phyloP scores from a whole-genome alignment of 2,888 invertebrate species.

The Drosophila acutilabella region DNA sequence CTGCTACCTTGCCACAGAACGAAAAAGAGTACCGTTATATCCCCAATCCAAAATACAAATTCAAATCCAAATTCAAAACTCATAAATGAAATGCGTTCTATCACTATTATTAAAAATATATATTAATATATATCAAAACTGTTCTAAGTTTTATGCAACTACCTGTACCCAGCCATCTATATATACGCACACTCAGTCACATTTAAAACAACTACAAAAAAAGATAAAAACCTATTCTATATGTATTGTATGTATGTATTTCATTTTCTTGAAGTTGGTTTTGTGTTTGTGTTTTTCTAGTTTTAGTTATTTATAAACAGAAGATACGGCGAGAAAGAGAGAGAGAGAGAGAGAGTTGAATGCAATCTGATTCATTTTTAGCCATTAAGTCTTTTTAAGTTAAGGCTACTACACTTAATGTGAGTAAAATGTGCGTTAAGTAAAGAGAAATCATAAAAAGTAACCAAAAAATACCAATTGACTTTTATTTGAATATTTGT shows the following conservation, averaged over 20 bases:
- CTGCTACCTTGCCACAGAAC: conserved; percentile 74
- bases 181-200: conserved; percentile 33
- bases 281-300: conserved; percentile 77
- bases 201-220: conserved; percentile 29
- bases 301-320: conserved; percentile 75
- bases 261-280: conserved; percentile 59
- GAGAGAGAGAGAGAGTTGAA: conserved; percentile 50
- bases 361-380: conserved; percentile 64
- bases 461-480: conserved; percentile 43
- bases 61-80: conserved; percentile 9
- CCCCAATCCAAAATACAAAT: conserved; percentile 9
- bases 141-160: conserved; percentile 72
- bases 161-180: conserved; percentile 41
- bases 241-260: conserved; percentile 45
- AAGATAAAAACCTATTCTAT: conserved; percentile 8
- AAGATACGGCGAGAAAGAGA: conserved; percentile 15
- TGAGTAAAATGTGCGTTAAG: conserved; percentile 66
- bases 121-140: conserved; percentile 61
- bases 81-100: conserved; percentile 14
- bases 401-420: conserved; percentile 56
- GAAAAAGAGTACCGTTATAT: conserved; percentile 29
- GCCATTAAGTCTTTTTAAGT: conserved; percentile 60
- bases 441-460: conserved; percentile 51
- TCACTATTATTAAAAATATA: conserved; percentile 36
- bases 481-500: conserved; percentile 24